These are phyloP conservation scores for Pteronura brasiliensis DNA, from an alignment of 2,113 vertebrate species.

Conservation along the genomic window DNA sequence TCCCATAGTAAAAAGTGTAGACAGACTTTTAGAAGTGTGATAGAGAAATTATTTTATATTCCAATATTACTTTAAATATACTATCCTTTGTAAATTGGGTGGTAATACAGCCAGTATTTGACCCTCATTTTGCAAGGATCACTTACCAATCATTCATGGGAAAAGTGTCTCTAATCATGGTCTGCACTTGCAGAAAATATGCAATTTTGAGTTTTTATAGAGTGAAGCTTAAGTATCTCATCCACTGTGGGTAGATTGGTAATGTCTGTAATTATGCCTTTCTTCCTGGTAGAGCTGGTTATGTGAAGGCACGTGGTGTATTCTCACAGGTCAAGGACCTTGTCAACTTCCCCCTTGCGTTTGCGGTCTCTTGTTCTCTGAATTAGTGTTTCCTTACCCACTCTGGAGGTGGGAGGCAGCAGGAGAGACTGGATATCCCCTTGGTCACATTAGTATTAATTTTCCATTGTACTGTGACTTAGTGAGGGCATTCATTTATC, in stretches of 20 bases:
- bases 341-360: not conserved
- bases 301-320: not conserved
- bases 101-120: not conserved
- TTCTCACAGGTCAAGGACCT: not conserved
- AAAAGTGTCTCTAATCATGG: not conserved
- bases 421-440: not conserved
- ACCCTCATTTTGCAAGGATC: not conserved
- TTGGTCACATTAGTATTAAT: not conserved
- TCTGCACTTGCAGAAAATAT: not conserved
- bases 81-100: not conserved
- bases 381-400: not conserved
- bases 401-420: not conserved
- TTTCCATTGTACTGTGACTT: not conserved
- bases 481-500: not conserved
- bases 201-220: not conserved
- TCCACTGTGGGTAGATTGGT: not conserved
- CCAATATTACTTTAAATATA: not conserved
- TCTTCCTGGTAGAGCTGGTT: not conserved
- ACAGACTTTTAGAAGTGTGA: constrained; percentile 1
- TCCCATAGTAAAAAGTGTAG: constrained; percentile 14
- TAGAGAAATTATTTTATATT: not conserved
- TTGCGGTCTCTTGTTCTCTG: not conserved
- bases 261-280: not conserved
- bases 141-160: fast-evolving
- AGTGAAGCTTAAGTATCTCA: not conserved